Evolutionary conservation across 2,888 invertebrate genomes (phyloP).

Genomic region (Agriotes lineatus): DNA sequence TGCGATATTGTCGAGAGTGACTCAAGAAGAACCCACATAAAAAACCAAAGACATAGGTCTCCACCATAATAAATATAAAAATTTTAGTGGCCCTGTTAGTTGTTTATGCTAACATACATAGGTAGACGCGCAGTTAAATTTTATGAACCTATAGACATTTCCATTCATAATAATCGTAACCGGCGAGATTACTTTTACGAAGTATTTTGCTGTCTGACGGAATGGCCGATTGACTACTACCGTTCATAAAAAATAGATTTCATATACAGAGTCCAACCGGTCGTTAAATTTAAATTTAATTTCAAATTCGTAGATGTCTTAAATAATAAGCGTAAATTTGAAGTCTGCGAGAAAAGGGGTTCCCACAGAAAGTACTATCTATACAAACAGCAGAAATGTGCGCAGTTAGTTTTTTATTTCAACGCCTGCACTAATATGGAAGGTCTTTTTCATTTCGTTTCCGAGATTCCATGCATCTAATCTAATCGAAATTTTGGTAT

Average conservation of each 20-base stretch:
- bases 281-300: constrained; percentile 28
- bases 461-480: too few species aligned
- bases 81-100: constrained; percentile 42
- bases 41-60: constrained; percentile 47
- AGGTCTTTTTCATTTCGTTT: too few species aligned
- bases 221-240: constrained; percentile 30
- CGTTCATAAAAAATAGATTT: constrained; percentile 26
- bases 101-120: constrained; percentile 40
- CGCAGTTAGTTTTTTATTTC: too few species aligned
- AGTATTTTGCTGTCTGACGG: constrained; percentile 27
- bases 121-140: constrained; percentile 45
- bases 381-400: too few species aligned
- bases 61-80: constrained; percentile 47
- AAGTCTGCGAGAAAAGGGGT: too few species aligned
- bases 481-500: too few species aligned
- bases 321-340: too few species aligned
- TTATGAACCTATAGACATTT: constrained; percentile 43
- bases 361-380: too few species aligned
- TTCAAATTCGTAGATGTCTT: too few species aligned
- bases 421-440: too few species aligned
- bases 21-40: constrained; percentile 11
- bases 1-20: constrained; percentile 14
- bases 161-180: constrained; percentile 40
- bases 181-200: constrained; percentile 31
- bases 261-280: neutral